Evolutionary conservation across 2,888 invertebrate species (phyloP), one percentile per base, ranked within the genome.

Genomic region (Calliscelio sp.): DNA sequence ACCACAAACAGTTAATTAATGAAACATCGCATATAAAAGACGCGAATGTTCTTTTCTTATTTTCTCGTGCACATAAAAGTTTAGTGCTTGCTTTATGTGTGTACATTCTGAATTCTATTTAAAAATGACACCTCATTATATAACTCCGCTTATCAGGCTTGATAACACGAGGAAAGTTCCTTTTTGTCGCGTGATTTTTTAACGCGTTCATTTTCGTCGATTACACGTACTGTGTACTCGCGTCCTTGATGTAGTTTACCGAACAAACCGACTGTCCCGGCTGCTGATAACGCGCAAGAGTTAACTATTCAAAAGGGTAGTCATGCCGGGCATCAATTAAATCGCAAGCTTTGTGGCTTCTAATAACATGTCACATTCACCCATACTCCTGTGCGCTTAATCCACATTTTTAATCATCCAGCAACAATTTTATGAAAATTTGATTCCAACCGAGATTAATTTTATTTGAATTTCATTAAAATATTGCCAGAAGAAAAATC

Each of bases 221-320:
- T 74, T 73, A 24, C 59, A 53, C 49, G 28, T 28, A 18, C 44
- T 46, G 35, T 41, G 2, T 38, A 38, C 51, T 53, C 38, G 20
- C 41, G 59, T 16, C 53, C 74, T 74, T 49, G n/a, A 53, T 74
- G 49, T 49, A 46, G 61, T 74, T 61, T 41, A 22, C 61, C 20
- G 63, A 74, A 59, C 63, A 74, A 74, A 61, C 74, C 51, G 41
- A 63, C 74, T 74, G 74, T n/a, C 74, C 38, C 63, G 61, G 51
- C 59, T 11, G 41, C 74, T 63, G 74, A 74, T 74, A 74, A 74
- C 74, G 53, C 14, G 41, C 25, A 38, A 61, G 20, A 74, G 41
- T 74, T 74, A 74, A 63, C 61, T 53, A 74, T 63, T 38, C 74
- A 61, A 74, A 74, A 63, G 63, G 63, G 63, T 38, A 61, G 74